Evolutionary conservation across 2,888 invertebrate species (phyloP).

Genomic region (Merodon equestris): DNA sequence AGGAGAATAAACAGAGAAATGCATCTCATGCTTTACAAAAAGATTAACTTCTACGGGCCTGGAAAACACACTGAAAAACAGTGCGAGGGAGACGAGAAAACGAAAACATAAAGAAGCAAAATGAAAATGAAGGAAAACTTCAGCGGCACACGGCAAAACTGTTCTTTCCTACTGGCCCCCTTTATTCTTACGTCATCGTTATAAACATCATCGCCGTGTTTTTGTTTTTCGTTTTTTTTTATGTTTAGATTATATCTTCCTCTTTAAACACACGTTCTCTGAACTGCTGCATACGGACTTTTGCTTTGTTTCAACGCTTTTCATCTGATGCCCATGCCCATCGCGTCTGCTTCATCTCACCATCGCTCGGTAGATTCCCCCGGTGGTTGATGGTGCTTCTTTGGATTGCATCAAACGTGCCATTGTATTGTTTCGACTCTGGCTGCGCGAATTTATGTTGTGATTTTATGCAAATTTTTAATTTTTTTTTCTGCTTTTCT

Average conservation of each 20-base stretch:
- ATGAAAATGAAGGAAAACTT: slow-evolving; percentile 22
- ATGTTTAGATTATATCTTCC: slow-evolving; percentile 41
- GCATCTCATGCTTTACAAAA: slow-evolving; percentile 35
- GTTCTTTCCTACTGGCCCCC: slow-evolving; percentile 68
- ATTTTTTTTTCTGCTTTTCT: background rate
- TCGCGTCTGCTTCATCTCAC: slow-evolving; percentile 3
- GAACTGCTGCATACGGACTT: slow-evolving; percentile 41
- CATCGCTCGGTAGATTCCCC: background rate
- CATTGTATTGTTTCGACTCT: slow-evolving; percentile 32
- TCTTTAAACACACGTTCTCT: slow-evolving; percentile 53
- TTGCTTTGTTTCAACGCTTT: slow-evolving; percentile 40
- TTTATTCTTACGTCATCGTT: slow-evolving; percentile 65
- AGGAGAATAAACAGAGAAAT: slow-evolving; percentile 37
- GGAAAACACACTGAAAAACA: background rate
- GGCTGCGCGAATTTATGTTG: slow-evolving; percentile 37
- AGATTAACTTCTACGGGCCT: slow-evolving; percentile 36
- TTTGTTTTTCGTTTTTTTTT: too few relatives aligned
- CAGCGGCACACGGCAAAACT: slow-evolving; percentile 59
- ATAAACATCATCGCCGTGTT: slow-evolving; percentile 31
- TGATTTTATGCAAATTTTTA: slow-evolving; percentile 62
- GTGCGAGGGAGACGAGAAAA: slow-evolving; percentile 13
- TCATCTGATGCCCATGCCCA: slow-evolving; percentile 16
- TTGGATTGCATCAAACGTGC: slow-evolving; percentile 56
- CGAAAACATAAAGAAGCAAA: background rate
- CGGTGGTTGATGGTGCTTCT: slow-evolving; percentile 10